Percentiles rank a stretch among this genome's conserved stretches.
phyloP scores from a whole-genome alignment of 2,797 vertebrate species.

The Enteromius thamalakanensis region DNA sequence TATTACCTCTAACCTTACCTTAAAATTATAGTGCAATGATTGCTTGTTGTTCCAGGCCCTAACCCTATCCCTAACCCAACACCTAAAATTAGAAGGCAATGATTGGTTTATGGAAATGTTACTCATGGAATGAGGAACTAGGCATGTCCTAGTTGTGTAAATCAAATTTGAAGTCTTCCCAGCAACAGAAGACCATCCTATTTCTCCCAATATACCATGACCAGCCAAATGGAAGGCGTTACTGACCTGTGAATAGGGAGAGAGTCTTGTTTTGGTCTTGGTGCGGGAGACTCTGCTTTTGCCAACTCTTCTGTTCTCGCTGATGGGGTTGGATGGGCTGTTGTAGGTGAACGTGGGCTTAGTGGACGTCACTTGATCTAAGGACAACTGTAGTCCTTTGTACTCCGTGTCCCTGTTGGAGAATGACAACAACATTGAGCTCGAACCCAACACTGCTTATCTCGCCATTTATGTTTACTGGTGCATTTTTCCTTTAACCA shows the following conservation, averaged over 20 bases:
- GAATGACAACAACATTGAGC: conserved; percentile 28
- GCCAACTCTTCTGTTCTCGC: conserved; percentile 83
- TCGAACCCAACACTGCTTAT: conserved; percentile 2
- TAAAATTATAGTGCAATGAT: background rate
- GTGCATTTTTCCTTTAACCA: conserved; percentile 23
- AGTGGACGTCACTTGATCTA: conserved; percentile 90
- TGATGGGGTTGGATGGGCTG: conserved; percentile 78
- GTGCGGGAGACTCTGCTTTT: conserved; percentile 84
- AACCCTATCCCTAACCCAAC: background rate
- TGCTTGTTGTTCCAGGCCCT: background rate
- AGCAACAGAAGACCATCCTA: conserved; percentile 1
- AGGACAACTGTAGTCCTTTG: conserved; percentile 94
- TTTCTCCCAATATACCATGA: background rate
- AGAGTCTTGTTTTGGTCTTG: conserved; percentile 91
- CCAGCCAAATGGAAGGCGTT: background rate
- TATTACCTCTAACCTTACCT: background rate
- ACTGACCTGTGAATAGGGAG: conserved; percentile 92
- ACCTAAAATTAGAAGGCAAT: conserved; percentile 23
- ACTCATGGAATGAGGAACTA: background rate
- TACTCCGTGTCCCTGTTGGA: conserved; percentile 91
- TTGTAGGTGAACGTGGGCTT: conserved; percentile 86
- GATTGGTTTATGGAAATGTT: conserved; percentile 25
- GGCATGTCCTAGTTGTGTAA: conserved; percentile 5
- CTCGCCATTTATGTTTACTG: conserved; percentile 52
- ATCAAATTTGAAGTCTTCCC: conserved; percentile 1